Conservation (phyloP, 2,113 vertebrate genomes). For the Sylvia atricapilla region DNA sequence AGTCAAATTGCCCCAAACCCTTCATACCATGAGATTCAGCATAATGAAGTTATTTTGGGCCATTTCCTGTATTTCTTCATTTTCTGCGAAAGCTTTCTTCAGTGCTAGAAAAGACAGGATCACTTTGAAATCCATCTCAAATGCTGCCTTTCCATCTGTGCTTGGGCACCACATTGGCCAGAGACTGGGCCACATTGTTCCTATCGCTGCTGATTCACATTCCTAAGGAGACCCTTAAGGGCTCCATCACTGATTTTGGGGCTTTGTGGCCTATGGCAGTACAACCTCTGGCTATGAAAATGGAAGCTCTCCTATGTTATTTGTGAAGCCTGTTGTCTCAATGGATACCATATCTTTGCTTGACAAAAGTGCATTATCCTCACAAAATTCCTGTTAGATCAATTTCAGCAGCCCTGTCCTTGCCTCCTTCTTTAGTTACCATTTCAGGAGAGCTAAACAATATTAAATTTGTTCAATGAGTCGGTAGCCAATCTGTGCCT, state of each 20-base stretch:
- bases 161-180: background rate
- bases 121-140: background rate
- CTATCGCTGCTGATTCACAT: background rate
- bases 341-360: background rate
- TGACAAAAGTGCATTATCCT: constrained; percentile 52
- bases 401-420: background rate
- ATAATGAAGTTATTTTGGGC: constrained; percentile 86
- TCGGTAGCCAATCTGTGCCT: background rate
- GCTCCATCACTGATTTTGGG: background rate
- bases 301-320: background rate
- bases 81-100: constrained; percentile 82
- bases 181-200: background rate
- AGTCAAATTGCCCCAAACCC: background rate
- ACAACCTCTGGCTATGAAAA: background rate
- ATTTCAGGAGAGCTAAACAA: constrained; percentile 7
- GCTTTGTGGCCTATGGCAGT: background rate
- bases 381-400: constrained; percentile 19
- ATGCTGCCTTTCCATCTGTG: background rate
- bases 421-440: constrained; percentile 30
- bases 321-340: background rate
- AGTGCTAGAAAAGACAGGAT: constrained; percentile 71
- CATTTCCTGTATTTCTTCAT: constrained; percentile 82
- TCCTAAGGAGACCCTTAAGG: background rate
- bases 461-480: constrained; percentile 31
- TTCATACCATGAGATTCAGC: constrained; percentile 84